Evolutionary conservation across 2,113 vertebrate genomes (phyloP), one percentile per base, ranked within the genome.

Genomic region (Aspiorhynchus laticeps): DNA sequence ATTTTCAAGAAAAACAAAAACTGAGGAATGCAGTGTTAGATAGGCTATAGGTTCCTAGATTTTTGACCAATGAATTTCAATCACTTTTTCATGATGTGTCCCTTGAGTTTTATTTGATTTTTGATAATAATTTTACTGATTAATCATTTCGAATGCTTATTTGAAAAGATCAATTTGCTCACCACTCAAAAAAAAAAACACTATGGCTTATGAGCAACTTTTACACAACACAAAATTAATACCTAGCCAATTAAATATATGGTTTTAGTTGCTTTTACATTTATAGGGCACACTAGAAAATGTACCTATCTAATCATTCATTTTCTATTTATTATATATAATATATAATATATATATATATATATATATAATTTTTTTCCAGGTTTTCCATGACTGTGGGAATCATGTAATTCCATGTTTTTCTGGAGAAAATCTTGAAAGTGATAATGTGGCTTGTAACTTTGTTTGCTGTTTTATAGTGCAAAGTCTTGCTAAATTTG

Each of bases 361-460:
- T 41, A 41, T 15, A 14, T 15, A 5, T 4, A 51, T 51, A 5
- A 17, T 17, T 1, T 17, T 17, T 17, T 7, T 17, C 1, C 3
- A 53, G 51, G 53, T 61, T n/a, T 61, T 61, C 24, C 8, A 61
- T 61, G 56, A 59, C 65, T 8, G n/a, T 76, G n/a, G 6, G 5
- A 24, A 31, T 9, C 41, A 2, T 77, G 14, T 77, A 31, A 31
- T 19, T 51, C 7, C 75, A 53, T 41, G 0, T 21, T 33, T 24
- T 59, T 59, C 21, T 59, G 24, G n/a, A n/a, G 4, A 77, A 43
- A 31, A 24, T 76, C 26, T 84, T n/a, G 15, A 85, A 84, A 73
- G 19, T 78, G 31, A 71, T 46, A 28, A 63, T 43, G 4, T 28
- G 11, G 3, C 15, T n/a, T 74, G 26, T 86, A 28, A 1, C 24